Conservation (phyloP, 1,140 invertebrate genomes). For the Drosophila pectinifera region DNA sequence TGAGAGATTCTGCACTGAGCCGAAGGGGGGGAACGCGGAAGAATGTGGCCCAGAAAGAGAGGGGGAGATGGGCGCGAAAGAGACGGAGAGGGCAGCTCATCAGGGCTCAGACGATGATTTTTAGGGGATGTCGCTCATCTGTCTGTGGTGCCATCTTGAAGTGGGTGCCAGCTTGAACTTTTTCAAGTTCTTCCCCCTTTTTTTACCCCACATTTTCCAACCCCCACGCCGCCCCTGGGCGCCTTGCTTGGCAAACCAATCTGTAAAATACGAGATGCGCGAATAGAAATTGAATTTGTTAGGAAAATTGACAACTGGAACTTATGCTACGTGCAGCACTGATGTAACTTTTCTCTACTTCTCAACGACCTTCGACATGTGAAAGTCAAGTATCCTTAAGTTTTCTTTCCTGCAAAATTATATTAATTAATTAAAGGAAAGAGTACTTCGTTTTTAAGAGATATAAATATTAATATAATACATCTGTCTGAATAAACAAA, state of each 20-base stretch:
- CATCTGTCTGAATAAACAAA: too few relatives aligned
- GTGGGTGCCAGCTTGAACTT: constrained; percentile 60
- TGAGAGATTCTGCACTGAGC: constrained; percentile 31
- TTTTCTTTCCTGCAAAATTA: too few relatives aligned
- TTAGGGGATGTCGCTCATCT: constrained; percentile 32
- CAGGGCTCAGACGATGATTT: constrained; percentile 27
- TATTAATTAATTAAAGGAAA: too few relatives aligned
- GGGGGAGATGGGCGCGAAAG: background rate
- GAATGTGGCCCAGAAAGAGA: background rate
- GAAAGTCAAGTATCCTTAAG: background rate
- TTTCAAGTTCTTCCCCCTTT: constrained; percentile 21
- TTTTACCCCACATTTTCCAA: background rate
- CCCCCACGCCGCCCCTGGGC: background rate
- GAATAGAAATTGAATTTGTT: constrained; percentile 57
- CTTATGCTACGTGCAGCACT: constrained; percentile 47
- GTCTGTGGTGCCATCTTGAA: constrained; percentile 48
- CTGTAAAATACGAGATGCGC: constrained; percentile 20
- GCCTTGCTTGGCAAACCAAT: constrained; percentile 32
- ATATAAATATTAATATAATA: background rate
- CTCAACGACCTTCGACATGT: constrained; percentile 4
- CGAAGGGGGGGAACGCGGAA: background rate
- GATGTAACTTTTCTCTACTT: constrained; percentile 30
- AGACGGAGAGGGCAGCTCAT: constrained; percentile 7
- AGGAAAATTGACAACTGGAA: constrained; percentile 52
- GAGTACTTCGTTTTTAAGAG: too few relatives aligned